Conservation (phyloP, 2,797 vertebrate species). For the Macropodus opercularis region DNA sequence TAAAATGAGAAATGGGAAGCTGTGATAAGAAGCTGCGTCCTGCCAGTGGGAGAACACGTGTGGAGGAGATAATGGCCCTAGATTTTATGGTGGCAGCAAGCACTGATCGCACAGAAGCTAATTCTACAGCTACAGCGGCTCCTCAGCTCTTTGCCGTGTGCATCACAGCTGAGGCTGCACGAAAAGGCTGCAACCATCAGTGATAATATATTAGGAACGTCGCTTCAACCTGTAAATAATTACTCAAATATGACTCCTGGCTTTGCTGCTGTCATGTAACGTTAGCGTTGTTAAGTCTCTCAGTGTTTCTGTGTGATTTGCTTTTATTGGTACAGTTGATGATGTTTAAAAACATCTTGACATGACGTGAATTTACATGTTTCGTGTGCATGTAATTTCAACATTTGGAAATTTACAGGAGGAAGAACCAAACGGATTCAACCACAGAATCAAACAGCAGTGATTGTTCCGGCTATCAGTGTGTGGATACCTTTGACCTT, state of each 20-base stretch:
- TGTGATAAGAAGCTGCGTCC: slow-evolving; percentile 45
- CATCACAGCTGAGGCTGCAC: too few relatives aligned
- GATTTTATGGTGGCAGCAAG: slow-evolving; percentile 6
- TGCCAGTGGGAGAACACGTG: slow-evolving; percentile 16
- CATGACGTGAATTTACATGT: background rate
- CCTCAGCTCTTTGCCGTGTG: too few relatives aligned
- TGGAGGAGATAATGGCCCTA: slow-evolving; percentile 26
- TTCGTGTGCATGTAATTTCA: background rate
- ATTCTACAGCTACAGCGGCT: too few relatives aligned
- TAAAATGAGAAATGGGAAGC: slow-evolving; percentile 18
- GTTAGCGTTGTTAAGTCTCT: too few relatives aligned
- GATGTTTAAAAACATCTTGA: background rate
- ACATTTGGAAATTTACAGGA: background rate
- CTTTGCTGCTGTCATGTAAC: too few relatives aligned
- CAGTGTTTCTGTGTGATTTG: too few relatives aligned
- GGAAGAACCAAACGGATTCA: slow-evolving; percentile 4
- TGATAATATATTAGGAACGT: too few relatives aligned
- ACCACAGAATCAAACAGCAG: background rate
- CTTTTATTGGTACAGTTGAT: background rate
- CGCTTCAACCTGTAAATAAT: too few relatives aligned
- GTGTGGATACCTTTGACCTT: slow-evolving; percentile 89
- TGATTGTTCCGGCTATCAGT: too few relatives aligned
- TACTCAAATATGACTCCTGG: too few relatives aligned
- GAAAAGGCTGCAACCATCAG: too few relatives aligned
- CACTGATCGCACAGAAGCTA: slow-evolving; percentile 6